phyloP scores from a whole-genome alignment of 2,113 vertebrate genomes.

The Cephalopterus ornatus region DNA sequence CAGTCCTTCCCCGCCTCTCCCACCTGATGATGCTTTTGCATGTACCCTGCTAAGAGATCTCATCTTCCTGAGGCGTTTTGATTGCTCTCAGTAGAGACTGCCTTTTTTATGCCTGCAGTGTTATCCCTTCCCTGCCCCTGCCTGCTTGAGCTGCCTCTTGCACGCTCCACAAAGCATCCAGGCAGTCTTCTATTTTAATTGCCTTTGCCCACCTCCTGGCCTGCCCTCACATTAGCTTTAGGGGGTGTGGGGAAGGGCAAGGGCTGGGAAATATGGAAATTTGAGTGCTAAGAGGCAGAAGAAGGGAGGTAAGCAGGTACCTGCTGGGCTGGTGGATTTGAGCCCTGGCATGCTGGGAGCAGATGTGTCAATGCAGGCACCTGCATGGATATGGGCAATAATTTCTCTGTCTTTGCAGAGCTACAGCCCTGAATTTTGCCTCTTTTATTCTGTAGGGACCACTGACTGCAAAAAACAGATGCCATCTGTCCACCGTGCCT shows the following conservation, averaged over 20 bases:
- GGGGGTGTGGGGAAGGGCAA: not conserved
- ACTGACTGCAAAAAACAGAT: not conserved
- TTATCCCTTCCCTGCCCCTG: not conserved
- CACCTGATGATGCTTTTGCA: not conserved
- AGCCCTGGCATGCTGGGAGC: not conserved
- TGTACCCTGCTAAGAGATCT: not conserved
- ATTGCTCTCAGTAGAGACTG: not conserved
- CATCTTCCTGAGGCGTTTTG: not conserved
- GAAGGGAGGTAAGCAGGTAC: not conserved
- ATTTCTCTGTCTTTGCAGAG: not conserved
- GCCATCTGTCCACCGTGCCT: not conserved
- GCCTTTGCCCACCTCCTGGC: not conserved
- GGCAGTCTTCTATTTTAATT: not conserved
- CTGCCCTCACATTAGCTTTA: not conserved
- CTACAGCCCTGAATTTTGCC: not conserved
- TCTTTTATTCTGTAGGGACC: not conserved
- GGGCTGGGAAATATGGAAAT: not conserved
- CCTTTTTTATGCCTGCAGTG: not conserved
- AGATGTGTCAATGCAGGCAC: not conserved
- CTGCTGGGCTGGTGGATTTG: not conserved
- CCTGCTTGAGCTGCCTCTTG: not conserved
- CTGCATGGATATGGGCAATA: not conserved
- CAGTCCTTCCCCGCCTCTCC: not conserved
- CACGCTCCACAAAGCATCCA: rapidly evolving
- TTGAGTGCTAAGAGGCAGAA: not conserved